Base-by-base conservation (phyloP, 2,797 vertebrate species). In the Poecile montanus region DNA sequence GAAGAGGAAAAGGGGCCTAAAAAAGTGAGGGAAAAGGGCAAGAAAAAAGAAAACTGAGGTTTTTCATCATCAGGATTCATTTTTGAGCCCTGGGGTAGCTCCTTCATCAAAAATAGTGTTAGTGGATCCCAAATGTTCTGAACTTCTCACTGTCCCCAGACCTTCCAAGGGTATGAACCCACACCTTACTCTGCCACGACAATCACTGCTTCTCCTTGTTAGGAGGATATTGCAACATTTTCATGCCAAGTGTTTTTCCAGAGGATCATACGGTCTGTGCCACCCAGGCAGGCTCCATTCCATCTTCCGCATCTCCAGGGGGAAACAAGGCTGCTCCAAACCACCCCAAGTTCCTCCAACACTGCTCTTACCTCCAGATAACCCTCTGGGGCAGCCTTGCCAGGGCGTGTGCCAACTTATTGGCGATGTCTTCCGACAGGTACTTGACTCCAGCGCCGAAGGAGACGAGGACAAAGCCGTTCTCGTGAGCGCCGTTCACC, bases 371-470 rank as follows among this genome's bases (percentile, higher is more conserved):
- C 99, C 99, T 99, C 99, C 99, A 99, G 95, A 99, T 98, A 60
- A 99, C 99, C 85, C 98, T 98, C 96, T 99, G 99, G 32, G 98
- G 99, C 91, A 99, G 97, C 71, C 98, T 98, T 50, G 98, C 98
- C 71, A 99, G 97, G 21, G 99, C 99, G 34, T 98, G 99, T 4
- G 99, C 99, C 92, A 99, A 95, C 96, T 99, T 99, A 94, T 98
- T 96, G 44, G 99, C 98, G 51, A 99, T 99, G 63, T 99, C 99
- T 85, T 99, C 98, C 3, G 99, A 99, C 81, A 99, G 98, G 93
- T 99, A 99, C 95, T 99, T 99, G 82, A 99, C 99, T 57, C 99
- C 99, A 6, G 99, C 99, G 82, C 99, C 99, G 45, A 99, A 99
- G 0, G 99, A 99, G 77, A 99, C 99, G 6, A 99, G 98, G 83